Evolutionary conservation across 2,888 invertebrate genomes (phyloP).

Genomic region (Diarsia mendica): DNA sequence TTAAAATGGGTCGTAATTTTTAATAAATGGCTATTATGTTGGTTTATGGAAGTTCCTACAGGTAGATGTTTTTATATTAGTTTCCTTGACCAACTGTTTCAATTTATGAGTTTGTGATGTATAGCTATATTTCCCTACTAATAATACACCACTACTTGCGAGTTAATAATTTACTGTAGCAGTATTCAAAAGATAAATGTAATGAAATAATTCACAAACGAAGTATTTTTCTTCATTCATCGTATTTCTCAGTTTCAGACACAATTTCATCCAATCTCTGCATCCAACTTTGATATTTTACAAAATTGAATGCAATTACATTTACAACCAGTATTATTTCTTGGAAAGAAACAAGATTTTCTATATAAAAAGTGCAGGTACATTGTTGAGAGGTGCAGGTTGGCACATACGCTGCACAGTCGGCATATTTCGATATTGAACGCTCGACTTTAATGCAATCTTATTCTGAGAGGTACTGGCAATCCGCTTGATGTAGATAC

Average conservation of each 20-base stretch:
- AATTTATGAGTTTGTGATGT: background rate
- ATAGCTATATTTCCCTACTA: too few species aligned
- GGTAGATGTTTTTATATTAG: background rate
- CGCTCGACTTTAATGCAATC: slow-evolving; percentile 79
- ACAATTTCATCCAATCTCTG: slow-evolving; percentile 18
- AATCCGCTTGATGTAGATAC: slow-evolving; percentile 72
- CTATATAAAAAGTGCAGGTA: slow-evolving; percentile 48
- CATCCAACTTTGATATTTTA: slow-evolving; percentile 50
- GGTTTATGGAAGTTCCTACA: slow-evolving; percentile 14
- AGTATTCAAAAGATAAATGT: slow-evolving; percentile 14
- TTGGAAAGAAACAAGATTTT: slow-evolving; percentile 44
- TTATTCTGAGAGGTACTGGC: slow-evolving; percentile 73
- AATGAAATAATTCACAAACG: slow-evolving; percentile 15
- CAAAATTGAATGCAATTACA: slow-evolving; percentile 53
- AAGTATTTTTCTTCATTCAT: slow-evolving; percentile 19
- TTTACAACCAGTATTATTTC: slow-evolving; percentile 40
- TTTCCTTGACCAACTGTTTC: background rate
- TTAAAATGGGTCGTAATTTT: slow-evolving; percentile 44
- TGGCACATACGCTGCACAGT: slow-evolving; percentile 78
- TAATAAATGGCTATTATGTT: slow-evolving; percentile 20
- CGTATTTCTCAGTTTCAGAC: slow-evolving; percentile 27
- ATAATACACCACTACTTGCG: background rate
- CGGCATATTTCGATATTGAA: slow-evolving; percentile 83
- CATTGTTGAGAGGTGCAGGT: slow-evolving; percentile 64
- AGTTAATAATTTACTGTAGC: background rate